These are phyloP conservation scores for Zeuzera pyrina DNA, from an alignment of 2,888 invertebrate species.

Conservation along the genomic window DNA sequence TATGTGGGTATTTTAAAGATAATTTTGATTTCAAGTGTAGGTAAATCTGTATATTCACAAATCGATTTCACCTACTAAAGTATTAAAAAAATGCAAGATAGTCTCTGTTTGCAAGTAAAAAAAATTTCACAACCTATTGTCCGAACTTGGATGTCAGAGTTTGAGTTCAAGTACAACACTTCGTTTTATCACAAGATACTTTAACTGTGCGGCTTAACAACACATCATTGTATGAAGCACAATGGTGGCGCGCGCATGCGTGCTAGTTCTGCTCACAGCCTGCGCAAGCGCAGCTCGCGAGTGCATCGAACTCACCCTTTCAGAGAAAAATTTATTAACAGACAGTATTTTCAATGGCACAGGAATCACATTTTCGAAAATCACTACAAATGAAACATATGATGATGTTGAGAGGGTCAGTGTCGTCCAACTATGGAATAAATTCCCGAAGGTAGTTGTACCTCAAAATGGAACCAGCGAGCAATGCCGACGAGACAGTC, in stretches of 20 bases:
- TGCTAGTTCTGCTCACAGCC: constrained; percentile 30
- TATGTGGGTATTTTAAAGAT: too few species aligned
- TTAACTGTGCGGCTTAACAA: constrained; percentile 7
- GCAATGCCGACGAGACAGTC: constrained; percentile 56
- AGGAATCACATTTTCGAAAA: constrained; percentile 42
- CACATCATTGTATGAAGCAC: constrained; percentile 41
- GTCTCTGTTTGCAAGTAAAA: too few species aligned
- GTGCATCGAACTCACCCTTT: constrained; percentile 55
- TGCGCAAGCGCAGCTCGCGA: constrained; percentile 41
- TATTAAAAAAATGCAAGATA: too few species aligned
- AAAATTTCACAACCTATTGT: constrained; percentile 34
- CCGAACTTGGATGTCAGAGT: background rate
- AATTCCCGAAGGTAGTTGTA: constrained; percentile 56
- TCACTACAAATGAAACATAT: constrained; percentile 39
- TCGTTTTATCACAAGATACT: background rate
- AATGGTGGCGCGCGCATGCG: constrained; percentile 63
- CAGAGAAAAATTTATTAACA: constrained; percentile 29
- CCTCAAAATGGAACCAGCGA: constrained; percentile 59
- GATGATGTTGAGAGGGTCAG: constrained; percentile 33
- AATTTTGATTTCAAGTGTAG: too few species aligned
- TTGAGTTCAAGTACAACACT: background rate
- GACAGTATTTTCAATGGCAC: constrained; percentile 30
- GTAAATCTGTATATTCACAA: too few species aligned
- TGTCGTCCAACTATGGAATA: constrained; percentile 49
- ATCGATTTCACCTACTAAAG: too few species aligned